phyloP scores from a whole-genome alignment of 2,888 invertebrate genomes.

The Amiota mariae region DNA sequence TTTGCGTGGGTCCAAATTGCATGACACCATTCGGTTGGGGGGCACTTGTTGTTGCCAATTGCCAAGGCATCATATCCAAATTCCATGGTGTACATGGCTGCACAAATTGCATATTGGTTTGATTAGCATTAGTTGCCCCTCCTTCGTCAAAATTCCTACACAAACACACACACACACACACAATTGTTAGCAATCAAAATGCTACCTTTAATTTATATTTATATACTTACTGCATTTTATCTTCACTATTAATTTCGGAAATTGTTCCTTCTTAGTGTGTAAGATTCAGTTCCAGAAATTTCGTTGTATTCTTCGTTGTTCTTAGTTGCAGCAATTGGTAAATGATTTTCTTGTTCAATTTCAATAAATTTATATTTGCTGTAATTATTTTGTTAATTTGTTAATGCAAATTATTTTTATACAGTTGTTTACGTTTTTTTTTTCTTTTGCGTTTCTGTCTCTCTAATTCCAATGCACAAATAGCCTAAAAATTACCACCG shows the following conservation, averaged over 20 bases:
- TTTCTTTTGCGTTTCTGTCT: no score
- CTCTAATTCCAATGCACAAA: no score
- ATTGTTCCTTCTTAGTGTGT: no score
- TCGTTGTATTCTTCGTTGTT: background rate
- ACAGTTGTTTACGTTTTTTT: no score
- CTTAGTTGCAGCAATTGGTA: no score
- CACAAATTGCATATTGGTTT: slow-evolving; percentile 15
- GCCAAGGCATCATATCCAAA: slow-evolving; percentile 76
- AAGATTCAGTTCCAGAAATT: background rate
- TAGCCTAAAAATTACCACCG: no score
- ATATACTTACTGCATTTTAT: slow-evolving; percentile 53
- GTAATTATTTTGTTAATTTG: no score
- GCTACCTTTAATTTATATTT: slow-evolving; percentile 50
- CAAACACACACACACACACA: background rate
- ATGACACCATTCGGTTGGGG: slow-evolving; percentile 71
- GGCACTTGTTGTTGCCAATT: slow-evolving; percentile 68
- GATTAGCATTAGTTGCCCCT: slow-evolving; percentile 39
- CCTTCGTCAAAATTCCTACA: slow-evolving; percentile 50
- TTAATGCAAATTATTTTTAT: no score
- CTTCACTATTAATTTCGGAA: background rate
- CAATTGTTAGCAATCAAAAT: no score
- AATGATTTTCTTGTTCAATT: no score
- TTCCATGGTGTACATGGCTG: slow-evolving; percentile 50
- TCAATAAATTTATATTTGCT: no score
- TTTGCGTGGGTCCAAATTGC: slow-evolving; percentile 56